Base-by-base conservation (phyloP, 2,797 vertebrate species). In the Gallinago nigripennis region DNA sequence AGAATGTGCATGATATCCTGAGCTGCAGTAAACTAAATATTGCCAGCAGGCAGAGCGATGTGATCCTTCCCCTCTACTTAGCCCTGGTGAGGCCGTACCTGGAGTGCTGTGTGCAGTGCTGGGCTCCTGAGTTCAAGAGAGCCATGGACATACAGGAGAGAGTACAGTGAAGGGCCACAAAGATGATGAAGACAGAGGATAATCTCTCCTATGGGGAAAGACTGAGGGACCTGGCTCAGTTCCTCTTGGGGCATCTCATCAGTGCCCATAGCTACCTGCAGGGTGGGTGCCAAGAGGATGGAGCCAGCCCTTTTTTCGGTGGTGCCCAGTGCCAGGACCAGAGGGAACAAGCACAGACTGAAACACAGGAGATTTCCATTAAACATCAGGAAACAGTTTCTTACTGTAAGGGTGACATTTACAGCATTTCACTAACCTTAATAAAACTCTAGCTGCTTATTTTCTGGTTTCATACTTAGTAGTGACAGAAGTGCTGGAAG, bases 221-320 rank as follows among this genome's bases (percentile, higher is more conserved):
- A 13, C 27, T 63, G 41, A 63, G 17, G 57, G 2, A 46, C 8
- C 2, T 63, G 28, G 7, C 8, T 33, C 6, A 1, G 21, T 63
- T 84, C 24, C 35, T 23, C 17, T 57, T 1, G 0, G 33, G 4
- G 9, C 9, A 35, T 78, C 6, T 60, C 16, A 16, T 43, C 23
- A n/a, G 18, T 6, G 5, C 65, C 21, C 24, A 15, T 16, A 24
- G 3, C 16, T 16, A 33, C 10, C 28, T 75, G 16, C 8, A 43
- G 16, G 4, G 31, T 57, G 11, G 7, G 10, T 57, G 6, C 9
- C 6, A 28, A 46, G 8, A 65, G 23, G 16, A 24, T 0, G 0
- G 35, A 88, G 21, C 10, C 23, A 45, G 39, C 28, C 12, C 30
- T 16, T 12, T 57, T 71, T 18, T 24, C 25, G 15, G 20, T 28